Percentiles rank a stretch among this genome's conserved stretches.
Conservation (phyloP, 2,888 invertebrate genomes). For the Drosophila nr. perissopoda region DNA sequence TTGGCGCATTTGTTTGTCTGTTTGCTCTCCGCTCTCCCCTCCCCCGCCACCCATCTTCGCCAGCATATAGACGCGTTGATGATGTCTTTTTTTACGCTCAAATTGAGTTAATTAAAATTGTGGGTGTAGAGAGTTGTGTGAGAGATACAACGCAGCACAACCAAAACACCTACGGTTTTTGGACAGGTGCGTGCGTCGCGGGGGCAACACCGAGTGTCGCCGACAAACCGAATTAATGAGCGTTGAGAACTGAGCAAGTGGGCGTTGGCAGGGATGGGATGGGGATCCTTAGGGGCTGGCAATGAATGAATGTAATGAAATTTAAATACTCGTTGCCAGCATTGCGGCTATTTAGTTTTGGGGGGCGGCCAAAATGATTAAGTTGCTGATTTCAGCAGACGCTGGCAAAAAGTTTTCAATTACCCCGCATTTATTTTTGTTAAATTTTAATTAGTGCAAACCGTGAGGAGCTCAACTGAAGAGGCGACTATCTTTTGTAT, state of each 20-base stretch:
- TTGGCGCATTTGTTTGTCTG: neutral
- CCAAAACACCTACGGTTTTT: conserved; percentile 42
- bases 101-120: conserved; percentile 78
- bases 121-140: conserved; percentile 34
- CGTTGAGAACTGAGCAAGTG: conserved; percentile 6
- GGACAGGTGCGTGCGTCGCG: conserved; percentile 52
- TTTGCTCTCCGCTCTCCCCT: neutral
- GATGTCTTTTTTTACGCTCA: conserved; percentile 75
- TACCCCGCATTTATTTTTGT: conserved; percentile 77
- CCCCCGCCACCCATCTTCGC: neutral
- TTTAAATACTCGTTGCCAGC: conserved; percentile 61
- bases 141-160: conserved; percentile 14
- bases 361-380: conserved; percentile 53
- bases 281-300: neutral
- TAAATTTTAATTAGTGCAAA: conserved; percentile 74
- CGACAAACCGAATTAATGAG: conserved; percentile 77
- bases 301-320: conserved; percentile 65
- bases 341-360: conserved; percentile 47
- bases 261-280: neutral
- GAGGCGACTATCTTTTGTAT: conserved; percentile 10
- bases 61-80: conserved; percentile 54
- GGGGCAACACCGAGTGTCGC: conserved; percentile 34
- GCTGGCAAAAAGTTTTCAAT: conserved; percentile 73
- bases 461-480: conserved; percentile 3
- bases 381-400: conserved; percentile 68